Evolutionary conservation across 2,113 vertebrate species (phyloP).

Genomic region (Sander vitreus): DNA sequence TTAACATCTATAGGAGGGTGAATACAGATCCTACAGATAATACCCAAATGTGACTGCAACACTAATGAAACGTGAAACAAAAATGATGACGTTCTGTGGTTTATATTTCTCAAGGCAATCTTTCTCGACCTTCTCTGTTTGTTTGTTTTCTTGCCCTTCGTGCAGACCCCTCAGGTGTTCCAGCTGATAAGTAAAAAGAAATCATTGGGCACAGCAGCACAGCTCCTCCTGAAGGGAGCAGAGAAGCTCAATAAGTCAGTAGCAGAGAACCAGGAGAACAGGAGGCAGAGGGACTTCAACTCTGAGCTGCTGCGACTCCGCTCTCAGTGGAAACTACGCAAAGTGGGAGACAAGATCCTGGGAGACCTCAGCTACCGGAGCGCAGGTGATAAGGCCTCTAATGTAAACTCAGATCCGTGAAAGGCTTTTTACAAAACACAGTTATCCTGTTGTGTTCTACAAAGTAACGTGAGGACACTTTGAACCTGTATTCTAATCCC

Average conservation of each 20-base stretch:
- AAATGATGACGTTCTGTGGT: not conserved
- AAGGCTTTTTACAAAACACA: not conserved
- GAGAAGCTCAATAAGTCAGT: constrained; percentile 95
- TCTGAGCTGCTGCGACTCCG: constrained; percentile 94
- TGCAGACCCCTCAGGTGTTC: constrained; percentile 91
- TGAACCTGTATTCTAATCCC: not conserved
- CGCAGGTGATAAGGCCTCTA: constrained; percentile 84
- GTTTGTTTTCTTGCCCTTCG: not conserved
- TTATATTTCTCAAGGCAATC: not conserved
- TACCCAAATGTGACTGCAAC: not conserved
- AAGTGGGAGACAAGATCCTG: constrained; percentile 98
- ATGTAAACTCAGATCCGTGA: not conserved
- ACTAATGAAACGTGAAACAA: not conserved
- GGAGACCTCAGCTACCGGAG: constrained; percentile 98
- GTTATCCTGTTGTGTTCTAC: not conserved
- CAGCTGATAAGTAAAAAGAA: constrained; percentile 98
- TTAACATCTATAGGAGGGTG: not conserved
- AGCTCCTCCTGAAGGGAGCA: constrained; percentile 93
- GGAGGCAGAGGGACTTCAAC: constrained; percentile 96
- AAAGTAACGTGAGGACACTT: not conserved
- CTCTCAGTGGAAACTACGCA: constrained; percentile 98
- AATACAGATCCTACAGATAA: not conserved
- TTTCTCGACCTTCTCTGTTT: not conserved
- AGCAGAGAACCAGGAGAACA: constrained; percentile 94
- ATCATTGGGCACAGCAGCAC: constrained; percentile 93